Evolutionary conservation across 2,888 invertebrate genomes (phyloP).

Genomic region (Craniophora ligustri): DNA sequence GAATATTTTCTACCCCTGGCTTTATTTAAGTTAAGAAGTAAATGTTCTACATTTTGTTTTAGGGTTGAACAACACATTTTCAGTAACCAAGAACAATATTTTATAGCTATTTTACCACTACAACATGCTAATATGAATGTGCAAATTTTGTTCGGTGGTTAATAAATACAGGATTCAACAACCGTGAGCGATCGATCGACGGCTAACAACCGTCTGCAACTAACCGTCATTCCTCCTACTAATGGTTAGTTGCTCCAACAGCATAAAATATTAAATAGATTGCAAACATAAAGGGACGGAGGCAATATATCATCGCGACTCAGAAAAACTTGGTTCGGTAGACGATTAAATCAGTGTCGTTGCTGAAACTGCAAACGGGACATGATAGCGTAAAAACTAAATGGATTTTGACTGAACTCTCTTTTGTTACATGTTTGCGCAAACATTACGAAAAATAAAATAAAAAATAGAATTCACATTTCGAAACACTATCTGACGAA

Average conservation of each 20-base stretch:
- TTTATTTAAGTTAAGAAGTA: too few species aligned
- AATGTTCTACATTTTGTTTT: too few species aligned
- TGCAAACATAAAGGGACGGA: conserved; percentile 7
- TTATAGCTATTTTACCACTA: too few species aligned
- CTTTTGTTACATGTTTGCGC: not conserved
- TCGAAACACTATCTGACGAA: too few species aligned
- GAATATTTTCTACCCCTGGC: not conserved
- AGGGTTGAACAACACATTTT: not conserved
- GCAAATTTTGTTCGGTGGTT: conserved; percentile 15
- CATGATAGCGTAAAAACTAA: not conserved
- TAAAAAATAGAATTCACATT: too few species aligned
- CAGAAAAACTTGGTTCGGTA: conserved; percentile 14
- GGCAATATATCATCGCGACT: conserved; percentile 22
- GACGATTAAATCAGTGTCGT: conserved; percentile 10
- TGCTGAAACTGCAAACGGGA: conserved; percentile 10
- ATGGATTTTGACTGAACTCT: not conserved
- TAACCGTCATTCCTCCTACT: conserved; percentile 16
- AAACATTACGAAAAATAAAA: not conserved
- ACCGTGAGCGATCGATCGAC: conserved; percentile 33
- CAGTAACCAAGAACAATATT: not conserved
- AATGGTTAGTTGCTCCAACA: conserved; percentile 2
- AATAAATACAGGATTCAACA: conserved; percentile 32
- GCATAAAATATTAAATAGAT: conserved; percentile 12
- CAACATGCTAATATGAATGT: too few species aligned
- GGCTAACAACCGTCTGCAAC: too few species aligned